Base-by-base conservation (phyloP, 2,888 invertebrate genomes). In the Harmothoe impar region DNA sequence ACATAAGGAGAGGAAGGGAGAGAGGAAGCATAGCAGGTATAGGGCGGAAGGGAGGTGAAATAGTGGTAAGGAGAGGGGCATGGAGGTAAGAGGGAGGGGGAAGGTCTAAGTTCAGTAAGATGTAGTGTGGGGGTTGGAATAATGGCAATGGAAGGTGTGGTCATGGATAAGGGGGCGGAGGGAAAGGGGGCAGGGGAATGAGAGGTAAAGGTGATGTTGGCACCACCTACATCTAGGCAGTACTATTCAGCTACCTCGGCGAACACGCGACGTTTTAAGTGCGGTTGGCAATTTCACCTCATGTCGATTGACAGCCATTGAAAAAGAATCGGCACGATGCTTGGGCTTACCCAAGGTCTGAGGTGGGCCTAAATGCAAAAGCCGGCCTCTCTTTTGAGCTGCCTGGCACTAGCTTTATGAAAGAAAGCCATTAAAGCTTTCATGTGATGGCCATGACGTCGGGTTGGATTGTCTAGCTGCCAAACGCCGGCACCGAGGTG, bases 201-300 rank as follows among this genome's bases (percentile, higher is more conserved):
- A n/a, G 62, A 7, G n/a, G 20, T 3, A 3, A n/a, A 62, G 15
- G 62, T 20, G 62, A n/a, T 62, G 20, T n/a, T 15, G 62, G 62
- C n/a, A n/a, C 62, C 3, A 20, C n/a, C 43, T 35, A 20, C 12
- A 17, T 29, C 78, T 20, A 29, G 35, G 33, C 7, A 35, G 29
- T 7, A 5, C 15, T 35, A 84, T 84, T 84, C 84, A 51, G 33
- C 15, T 20, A 51, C 12, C 17, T 33, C 20, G 35, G 29, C 51
- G 0, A 10, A 51, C 84, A 84, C 25, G 84, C 84, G 10, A 84
- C 20, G 33, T 84, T 84, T 84, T 84, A 84, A 84, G 84, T 84
- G 84, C 84, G 51, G 29, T 84, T 51, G 84, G 84, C 84, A 84
- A 84, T 84, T 84, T 84, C 51, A 84, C 84, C 84, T 35, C 1